Evolutionary conservation across 2,113 vertebrate species (phyloP), one percentile per base, ranked within the genome.

Genomic region (Tachycineta bicolor): DNA sequence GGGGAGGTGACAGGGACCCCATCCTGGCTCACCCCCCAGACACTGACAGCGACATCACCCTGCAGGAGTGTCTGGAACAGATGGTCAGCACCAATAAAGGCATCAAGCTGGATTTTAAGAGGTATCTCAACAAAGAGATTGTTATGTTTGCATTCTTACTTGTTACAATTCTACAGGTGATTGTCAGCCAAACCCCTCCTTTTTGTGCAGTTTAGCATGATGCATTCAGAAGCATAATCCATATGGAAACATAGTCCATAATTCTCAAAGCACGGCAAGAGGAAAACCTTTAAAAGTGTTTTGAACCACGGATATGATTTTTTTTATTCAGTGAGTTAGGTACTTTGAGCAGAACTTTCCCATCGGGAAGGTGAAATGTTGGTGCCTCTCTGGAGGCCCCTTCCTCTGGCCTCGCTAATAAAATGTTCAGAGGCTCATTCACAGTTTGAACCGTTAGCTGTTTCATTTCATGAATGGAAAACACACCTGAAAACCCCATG

Each of bases 51-150:
- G 98, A 99, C 96, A 98, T 98, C 89, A 98, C 98, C 0, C 94
- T 99, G 67, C 96, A 94, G 86, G 98, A 99, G 20, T 99, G 99
- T 99, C 97, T 99, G 60, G 37, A 96, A 37, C 96, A 81, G 78
- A 97, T 99, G 26, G 88, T 58, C 46, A 59, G 43, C 39, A 98
- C 98, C 29, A 26, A 96, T 39, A 99, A 99, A 96, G 99, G 99
- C 90, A 98, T 99, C 78, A 99, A 99, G 90, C 97, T 99, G 74
- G 99, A 99, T 96, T 99, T 99, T 75, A 99, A 99, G 98, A 99
- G 99, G 99, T 99, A 98, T 74, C 60, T 87, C 33, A n/a, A 23
- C 59, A n/a, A 55, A 64, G 63, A 44, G 5, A 8, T 34, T 15
- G 44, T 23, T 25, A 2, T 22, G 39, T 67, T 87, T 74, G 22